These are phyloP conservation scores for Noctuana brunneofusca DNA, from an alignment of 2,888 invertebrate genomes.

Conservation along the genomic window DNA sequence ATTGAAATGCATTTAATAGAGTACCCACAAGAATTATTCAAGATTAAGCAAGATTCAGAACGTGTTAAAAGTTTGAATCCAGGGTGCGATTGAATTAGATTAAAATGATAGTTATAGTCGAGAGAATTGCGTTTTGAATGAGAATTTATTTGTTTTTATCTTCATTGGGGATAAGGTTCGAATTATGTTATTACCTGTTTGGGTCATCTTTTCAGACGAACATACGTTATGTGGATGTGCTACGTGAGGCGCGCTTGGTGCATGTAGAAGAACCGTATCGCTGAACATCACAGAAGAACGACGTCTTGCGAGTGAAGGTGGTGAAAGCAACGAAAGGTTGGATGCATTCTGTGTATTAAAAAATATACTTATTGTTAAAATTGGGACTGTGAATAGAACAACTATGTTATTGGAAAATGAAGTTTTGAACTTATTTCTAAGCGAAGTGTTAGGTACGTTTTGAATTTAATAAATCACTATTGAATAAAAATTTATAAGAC, in stretches of 20 bases:
- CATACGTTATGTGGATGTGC: slow-evolving; percentile 83
- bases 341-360: slow-evolving; percentile 81
- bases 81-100: slow-evolving; percentile 30
- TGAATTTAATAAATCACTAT: too few species aligned
- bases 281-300: slow-evolving; percentile 95
- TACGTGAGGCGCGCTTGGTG: slow-evolving; percentile 60
- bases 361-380: neutral
- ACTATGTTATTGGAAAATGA: too few species aligned
- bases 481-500: too few species aligned
- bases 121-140: slow-evolving; percentile 5
- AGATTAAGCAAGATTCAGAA: slow-evolving; percentile 29
- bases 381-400: too few species aligned
- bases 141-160: neutral
- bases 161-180: neutral
- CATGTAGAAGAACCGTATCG: slow-evolving; percentile 90
- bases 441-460: too few species aligned
- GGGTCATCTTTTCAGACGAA: slow-evolving; percentile 94
- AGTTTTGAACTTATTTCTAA: too few species aligned
- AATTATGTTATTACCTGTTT: slow-evolving; percentile 83
- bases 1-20: slow-evolving; percentile 17
- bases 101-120: slow-evolving; percentile 21
- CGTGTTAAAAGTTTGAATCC: slow-evolving; percentile 27
- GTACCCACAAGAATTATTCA: slow-evolving; percentile 13
- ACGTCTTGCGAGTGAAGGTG: slow-evolving; percentile 87
- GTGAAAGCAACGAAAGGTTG: slow-evolving; percentile 87